Evolutionary conservation across 2,797 vertebrate species (phyloP).

Genomic region (Etheostoma nigrum): DNA sequence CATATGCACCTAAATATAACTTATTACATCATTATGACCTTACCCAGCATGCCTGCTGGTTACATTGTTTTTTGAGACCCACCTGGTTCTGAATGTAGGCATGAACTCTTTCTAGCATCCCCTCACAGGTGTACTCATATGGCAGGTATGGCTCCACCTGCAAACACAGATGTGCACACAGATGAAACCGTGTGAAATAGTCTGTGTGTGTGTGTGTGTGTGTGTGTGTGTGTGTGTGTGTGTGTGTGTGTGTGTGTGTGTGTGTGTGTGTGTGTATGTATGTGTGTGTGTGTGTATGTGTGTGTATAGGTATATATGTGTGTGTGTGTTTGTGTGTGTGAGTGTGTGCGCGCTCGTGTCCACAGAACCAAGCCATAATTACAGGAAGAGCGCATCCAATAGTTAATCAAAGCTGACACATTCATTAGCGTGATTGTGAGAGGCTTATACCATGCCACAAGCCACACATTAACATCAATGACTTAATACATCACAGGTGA

Average conservation of each 20-base stretch:
- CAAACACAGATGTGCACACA: slow-evolving; percentile 47
- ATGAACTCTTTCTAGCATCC: slow-evolving; percentile 95
- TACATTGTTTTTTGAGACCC: slow-evolving; percentile 29
- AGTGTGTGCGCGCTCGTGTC: background rate
- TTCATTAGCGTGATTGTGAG: slow-evolving; percentile 82
- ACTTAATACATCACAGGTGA: slow-evolving; percentile 73
- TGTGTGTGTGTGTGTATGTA: too few species aligned
- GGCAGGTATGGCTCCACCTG: slow-evolving; percentile 97
- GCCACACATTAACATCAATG: slow-evolving; percentile 74
- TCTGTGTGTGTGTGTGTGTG: background rate
- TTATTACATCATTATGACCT: background rate
- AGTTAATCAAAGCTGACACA: slow-evolving; percentile 81
- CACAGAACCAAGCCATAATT: slow-evolving; percentile 50
- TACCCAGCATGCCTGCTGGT: background rate
- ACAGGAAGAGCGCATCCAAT: slow-evolving; percentile 56
- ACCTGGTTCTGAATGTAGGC: slow-evolving; percentile 99
- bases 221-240: background rate
- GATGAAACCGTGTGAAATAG: slow-evolving; percentile 21
- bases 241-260: background rate
- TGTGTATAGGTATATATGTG: too few species aligned
- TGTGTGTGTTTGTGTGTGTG: too few species aligned
- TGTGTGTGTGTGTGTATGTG: background rate
- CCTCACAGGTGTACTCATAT: slow-evolving; percentile 95
- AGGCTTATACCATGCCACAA: slow-evolving; percentile 67
- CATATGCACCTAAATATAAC: background rate